Base-by-base conservation (phyloP, 1,140 invertebrate species). In the Brachionus manjavacas region DNA sequence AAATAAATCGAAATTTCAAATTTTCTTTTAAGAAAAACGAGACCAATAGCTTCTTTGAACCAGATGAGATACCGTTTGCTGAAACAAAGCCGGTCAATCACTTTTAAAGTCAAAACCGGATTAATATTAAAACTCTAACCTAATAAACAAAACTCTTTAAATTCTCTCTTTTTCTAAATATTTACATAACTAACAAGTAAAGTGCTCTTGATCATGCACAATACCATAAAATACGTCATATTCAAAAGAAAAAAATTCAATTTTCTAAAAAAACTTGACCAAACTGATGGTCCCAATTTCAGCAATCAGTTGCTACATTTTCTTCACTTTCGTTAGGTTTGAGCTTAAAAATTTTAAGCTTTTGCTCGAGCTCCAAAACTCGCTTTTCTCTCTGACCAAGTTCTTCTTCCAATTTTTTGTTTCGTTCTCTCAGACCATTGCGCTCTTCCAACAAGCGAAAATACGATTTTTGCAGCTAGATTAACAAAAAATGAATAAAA, bases 351-450 rank as follows among this genome's bases (percentile, higher is more conserved):
- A 68, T 64, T 64, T 64, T 60, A 12, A 81, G 39, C 28, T 64
- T 81, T 20, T 81, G 31, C 31, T 81, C 79, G 11, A 81, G 41
- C 3, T 41, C 31, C 4, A 11, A 9, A 23, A 81, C 66, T 31
- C 79, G 49, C 20, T 81, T 81, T 11, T 60, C 49, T 60, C 28
- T 81, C 2, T 20, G 2, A 11, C 7, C 23, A 9, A 81, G 52
- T 46, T 81, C 79, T 6, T 64, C 79, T 68, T 81, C 79, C 8
- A 81, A 55, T 16, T 81, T 60, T 68, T 81, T 81, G 79, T 81
- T 81, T 31, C 79, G 23, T 41, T 81, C 79, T 64, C 60, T 81
- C 3, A 81, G 12, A 28, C 39, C 23, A 20, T 81, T 81, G 7
- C 64, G 35, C n/a, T 81, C 79, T 68, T 81, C 79, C 16, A 81